Percentiles rank a stretch among this genome's conserved stretches.
Evolutionary conservation across 2,113 vertebrate species (phyloP).

Genomic region (Dissostichus mawsoni): DNA sequence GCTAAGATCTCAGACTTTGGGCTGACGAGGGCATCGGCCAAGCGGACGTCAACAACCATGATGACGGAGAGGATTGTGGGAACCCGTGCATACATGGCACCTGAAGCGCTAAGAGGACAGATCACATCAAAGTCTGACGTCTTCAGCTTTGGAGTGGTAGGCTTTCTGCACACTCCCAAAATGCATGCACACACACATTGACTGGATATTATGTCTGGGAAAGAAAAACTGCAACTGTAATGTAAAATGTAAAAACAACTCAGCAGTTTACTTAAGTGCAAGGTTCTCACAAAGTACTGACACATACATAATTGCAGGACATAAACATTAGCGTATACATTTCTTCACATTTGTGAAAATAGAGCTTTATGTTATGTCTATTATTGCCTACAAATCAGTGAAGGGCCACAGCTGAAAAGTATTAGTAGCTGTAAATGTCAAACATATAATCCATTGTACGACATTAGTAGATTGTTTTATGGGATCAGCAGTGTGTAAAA

Average conservation of each 20-base stretch:
- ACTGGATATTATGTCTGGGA: conserved; percentile 12
- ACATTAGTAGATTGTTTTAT: conserved; percentile 14
- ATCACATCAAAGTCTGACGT: conserved; percentile 95
- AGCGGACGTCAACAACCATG: conserved; percentile 85
- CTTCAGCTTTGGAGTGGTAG: conserved; percentile 97
- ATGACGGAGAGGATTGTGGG: conserved; percentile 95
- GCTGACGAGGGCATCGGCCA: conserved; percentile 91
- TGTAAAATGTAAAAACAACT: conserved; percentile 26
- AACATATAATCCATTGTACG: neutral
- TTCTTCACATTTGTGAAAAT: conserved; percentile 38
- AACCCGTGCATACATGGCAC: conserved; percentile 96
- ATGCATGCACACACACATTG: neutral
- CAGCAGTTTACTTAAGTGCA: conserved; percentile 28
- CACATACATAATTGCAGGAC: conserved; percentile 8
- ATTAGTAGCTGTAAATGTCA: conserved; percentile 4
- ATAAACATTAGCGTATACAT: conserved; percentile 20
- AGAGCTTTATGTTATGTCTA: conserved; percentile 3
- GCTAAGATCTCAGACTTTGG: conserved; percentile 98
- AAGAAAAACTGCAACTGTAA: conserved; percentile 28
- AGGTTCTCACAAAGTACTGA: conserved; percentile 43
- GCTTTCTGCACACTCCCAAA: conserved; percentile 37
- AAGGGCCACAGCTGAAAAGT: neutral
- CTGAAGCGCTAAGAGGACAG: conserved; percentile 94
- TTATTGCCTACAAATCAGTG: conserved; percentile 8
- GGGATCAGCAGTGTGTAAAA: conserved; percentile 22